A percentile compares a stretch with the other conserved stretches of the same genome.
phyloP scores from a whole-genome alignment of 2,113 vertebrate species.

The Desmodus rotundus region DNA sequence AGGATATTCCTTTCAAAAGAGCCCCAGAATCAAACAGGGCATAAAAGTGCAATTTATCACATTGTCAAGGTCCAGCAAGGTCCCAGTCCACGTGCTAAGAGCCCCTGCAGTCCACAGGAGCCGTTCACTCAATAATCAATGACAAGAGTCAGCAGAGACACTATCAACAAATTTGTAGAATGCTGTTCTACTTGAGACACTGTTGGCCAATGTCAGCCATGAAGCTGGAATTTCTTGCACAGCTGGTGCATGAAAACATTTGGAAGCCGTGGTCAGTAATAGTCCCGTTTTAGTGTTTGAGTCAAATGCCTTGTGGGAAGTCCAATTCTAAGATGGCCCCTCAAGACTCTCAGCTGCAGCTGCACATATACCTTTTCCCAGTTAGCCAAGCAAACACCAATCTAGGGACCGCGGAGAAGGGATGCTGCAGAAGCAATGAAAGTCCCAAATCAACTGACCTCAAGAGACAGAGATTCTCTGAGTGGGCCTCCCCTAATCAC shows the following conservation, averaged over 20 bases:
- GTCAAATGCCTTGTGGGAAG: background rate
- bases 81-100: background rate
- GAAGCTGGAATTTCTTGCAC: background rate
- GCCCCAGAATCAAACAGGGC: background rate
- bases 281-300: background rate
- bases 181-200: background rate
- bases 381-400: background rate
- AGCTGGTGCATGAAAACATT: background rate
- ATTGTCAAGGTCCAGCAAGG: background rate
- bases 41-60: slow-evolving; percentile 18
- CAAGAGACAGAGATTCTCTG: background rate
- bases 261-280: background rate
- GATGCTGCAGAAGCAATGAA: background rate
- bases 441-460: background rate
- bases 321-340: background rate
- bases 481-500: background rate
- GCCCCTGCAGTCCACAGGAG: background rate
- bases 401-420: background rate
- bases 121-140: background rate
- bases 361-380: background rate
- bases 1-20: slow-evolving; percentile 25
- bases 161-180: background rate
- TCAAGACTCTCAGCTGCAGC: background rate
- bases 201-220: background rate
- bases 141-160: background rate